Evolutionary conservation across 2,113 vertebrate species (phyloP).

Genomic region (Anas platyrhynchos): DNA sequence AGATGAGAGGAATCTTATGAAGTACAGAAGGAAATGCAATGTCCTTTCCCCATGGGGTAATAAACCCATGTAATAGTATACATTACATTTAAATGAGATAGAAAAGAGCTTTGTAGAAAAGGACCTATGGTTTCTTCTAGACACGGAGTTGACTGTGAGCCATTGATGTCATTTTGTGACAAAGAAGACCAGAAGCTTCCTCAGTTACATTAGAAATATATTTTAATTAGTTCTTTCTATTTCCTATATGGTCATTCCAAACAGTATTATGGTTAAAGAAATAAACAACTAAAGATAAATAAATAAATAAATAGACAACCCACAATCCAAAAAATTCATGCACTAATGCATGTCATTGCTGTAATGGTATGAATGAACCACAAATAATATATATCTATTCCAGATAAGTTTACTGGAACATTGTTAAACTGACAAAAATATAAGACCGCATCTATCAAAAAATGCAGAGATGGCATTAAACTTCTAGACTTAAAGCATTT

Average conservation of each 20-base stretch:
- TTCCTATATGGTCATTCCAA: not conserved
- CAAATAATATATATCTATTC: not conserved
- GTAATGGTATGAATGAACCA: not conserved
- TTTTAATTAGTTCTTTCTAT: not conserved
- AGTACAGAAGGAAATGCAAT: not conserved
- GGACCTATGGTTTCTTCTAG: not conserved
- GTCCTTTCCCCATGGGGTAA: not conserved
- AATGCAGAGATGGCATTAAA: not conserved
- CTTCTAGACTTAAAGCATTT: not conserved
- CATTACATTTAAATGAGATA: not conserved
- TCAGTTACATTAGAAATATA: not conserved
- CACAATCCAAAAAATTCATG: not conserved
- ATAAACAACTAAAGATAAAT: not conserved
- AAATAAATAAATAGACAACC: not conserved
- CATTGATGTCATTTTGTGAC: not conserved
- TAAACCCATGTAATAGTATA: not conserved
- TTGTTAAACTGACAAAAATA: not conserved
- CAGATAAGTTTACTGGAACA: not conserved
- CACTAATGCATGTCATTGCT: not conserved
- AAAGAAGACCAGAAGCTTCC: not conserved
- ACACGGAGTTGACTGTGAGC: not conserved
- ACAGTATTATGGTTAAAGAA: not conserved
- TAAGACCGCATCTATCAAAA: not conserved
- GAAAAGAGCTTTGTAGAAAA: not conserved
- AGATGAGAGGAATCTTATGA: not conserved